Percentiles rank a stretch among this genome's conserved stretches.
Conservation (phyloP, 2,113 vertebrate genomes). For the Phainopepla nitens region DNA sequence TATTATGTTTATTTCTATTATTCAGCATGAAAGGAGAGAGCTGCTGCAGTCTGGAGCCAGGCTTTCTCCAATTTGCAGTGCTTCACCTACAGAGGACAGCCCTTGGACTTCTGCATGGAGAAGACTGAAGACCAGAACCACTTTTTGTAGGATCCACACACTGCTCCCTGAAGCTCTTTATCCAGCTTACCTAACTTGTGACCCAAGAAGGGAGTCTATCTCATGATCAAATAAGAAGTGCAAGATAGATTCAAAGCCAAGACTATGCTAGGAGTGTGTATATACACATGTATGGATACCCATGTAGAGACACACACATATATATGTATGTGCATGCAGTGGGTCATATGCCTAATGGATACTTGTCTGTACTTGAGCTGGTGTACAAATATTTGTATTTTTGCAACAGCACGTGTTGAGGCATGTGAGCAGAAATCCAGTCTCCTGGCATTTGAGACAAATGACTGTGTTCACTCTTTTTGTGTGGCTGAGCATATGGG, state of each 20-base stretch:
- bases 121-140: not conserved
- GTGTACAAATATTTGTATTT: not conserved
- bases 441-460: not conserved
- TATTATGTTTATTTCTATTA: not conserved
- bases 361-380: not conserved
- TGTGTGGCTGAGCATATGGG: not conserved
- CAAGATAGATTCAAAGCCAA: not conserved
- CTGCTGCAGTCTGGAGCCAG: not conserved
- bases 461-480: not conserved
- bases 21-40: not conserved
- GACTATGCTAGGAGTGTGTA: not conserved
- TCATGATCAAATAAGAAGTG: not conserved
- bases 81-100: not conserved
- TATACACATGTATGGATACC: not conserved
- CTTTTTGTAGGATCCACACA: fast-evolving
- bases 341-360: not conserved
- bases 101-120: not conserved
- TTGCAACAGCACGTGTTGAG: not conserved
- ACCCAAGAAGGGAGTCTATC: not conserved
- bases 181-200: not conserved
- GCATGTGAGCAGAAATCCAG: not conserved
- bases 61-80: fast-evolving
- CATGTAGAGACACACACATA: not conserved
- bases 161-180: not conserved
- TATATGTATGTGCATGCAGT: not conserved